phyloP scores from a whole-genome alignment of 2,888 invertebrate genomes.

The Leucoptera coffeella region DNA sequence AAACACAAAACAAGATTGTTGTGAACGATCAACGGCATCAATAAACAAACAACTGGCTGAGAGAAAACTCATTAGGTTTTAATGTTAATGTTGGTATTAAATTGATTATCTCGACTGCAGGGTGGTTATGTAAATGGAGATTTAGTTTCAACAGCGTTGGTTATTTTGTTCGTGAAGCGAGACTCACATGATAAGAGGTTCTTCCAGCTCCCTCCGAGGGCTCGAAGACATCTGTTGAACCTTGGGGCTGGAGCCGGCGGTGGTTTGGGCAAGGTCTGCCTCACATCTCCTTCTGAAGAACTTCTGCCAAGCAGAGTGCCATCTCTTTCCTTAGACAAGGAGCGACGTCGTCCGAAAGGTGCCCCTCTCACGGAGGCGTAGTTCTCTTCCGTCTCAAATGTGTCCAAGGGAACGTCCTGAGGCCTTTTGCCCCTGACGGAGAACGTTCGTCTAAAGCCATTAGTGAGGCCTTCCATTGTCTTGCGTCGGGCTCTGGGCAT shows the following conservation, averaged over 20 bases:
- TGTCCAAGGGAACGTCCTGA: constrained; percentile 36
- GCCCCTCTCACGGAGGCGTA: constrained; percentile 34
- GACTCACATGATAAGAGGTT: constrained; percentile 73
- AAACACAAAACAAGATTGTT: too few relatives aligned
- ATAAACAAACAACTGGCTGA: too few relatives aligned
- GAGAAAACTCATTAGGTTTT: too few relatives aligned
- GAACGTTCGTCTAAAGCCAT: constrained; percentile 37
- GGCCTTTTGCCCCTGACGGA: constrained; percentile 31
- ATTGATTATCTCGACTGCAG: too few relatives aligned
- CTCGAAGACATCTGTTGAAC: constrained; percentile 65
- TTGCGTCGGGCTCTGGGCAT: constrained; percentile 28
- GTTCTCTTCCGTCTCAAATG: constrained; percentile 14
- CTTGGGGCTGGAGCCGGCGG: constrained; percentile 38
- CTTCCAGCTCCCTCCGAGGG: constrained; percentile 74
- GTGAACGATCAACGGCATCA: too few relatives aligned
- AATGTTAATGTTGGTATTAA: too few relatives aligned
- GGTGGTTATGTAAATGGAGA: too few relatives aligned
- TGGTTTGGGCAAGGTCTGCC: constrained; percentile 25
- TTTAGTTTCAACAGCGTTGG: not conserved
- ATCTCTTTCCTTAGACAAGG: constrained; percentile 43
- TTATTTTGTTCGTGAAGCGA: not conserved
- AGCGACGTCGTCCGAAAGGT: constrained; percentile 38
- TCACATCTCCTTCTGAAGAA: constrained; percentile 67
- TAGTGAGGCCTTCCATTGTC: constrained; percentile 37
- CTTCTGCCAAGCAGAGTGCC: constrained; percentile 55